phyloP scores from a whole-genome alignment of 2,888 invertebrate genomes.

The Oscheius myriophilus region DNA sequence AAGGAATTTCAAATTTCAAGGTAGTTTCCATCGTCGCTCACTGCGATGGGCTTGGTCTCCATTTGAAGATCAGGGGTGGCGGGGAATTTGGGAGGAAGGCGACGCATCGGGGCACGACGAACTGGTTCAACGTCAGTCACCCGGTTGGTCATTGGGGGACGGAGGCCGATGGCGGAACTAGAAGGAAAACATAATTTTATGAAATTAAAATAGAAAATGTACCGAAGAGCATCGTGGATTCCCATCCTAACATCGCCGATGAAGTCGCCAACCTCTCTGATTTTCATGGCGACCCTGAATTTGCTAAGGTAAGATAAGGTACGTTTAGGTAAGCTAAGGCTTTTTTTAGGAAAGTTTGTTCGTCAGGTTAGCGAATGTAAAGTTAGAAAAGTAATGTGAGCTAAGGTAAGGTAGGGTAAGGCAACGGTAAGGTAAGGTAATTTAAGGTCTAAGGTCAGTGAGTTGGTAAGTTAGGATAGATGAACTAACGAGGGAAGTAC shows the following conservation, averaged over 20 bases:
- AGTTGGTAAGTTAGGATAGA: too few relatives aligned
- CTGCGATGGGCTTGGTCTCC: slow-evolving; percentile 22
- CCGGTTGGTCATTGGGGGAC: too few relatives aligned
- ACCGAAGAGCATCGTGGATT: slow-evolving; percentile 20
- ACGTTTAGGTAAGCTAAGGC: too few relatives aligned
- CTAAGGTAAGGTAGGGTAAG: too few relatives aligned
- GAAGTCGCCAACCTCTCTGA: slow-evolving; percentile 20
- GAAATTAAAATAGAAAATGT: not conserved
- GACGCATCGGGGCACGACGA: slow-evolving; percentile 21
- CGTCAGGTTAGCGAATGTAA: too few relatives aligned
- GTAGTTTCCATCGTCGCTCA: slow-evolving; percentile 21
- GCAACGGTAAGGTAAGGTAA: too few relatives aligned
- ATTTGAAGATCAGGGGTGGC: slow-evolving; percentile 10
- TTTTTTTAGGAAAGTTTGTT: too few relatives aligned
- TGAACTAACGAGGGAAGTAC: too few relatives aligned
- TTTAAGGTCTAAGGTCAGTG: too few relatives aligned
- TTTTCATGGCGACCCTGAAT: slow-evolving; percentile 23
- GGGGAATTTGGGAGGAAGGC: slow-evolving; percentile 7
- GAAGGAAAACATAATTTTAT: not conserved
- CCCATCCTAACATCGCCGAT: slow-evolving; percentile 19
- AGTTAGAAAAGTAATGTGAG: too few relatives aligned
- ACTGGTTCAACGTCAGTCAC: slow-evolving; percentile 1
- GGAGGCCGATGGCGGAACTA: slow-evolving; percentile 13
- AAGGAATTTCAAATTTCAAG: slow-evolving; percentile 12
- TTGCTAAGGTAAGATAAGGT: too few relatives aligned